These are phyloP conservation scores for Poliocrania exsul DNA, from an alignment of 2,797 vertebrate genomes.

Conservation along the genomic window DNA sequence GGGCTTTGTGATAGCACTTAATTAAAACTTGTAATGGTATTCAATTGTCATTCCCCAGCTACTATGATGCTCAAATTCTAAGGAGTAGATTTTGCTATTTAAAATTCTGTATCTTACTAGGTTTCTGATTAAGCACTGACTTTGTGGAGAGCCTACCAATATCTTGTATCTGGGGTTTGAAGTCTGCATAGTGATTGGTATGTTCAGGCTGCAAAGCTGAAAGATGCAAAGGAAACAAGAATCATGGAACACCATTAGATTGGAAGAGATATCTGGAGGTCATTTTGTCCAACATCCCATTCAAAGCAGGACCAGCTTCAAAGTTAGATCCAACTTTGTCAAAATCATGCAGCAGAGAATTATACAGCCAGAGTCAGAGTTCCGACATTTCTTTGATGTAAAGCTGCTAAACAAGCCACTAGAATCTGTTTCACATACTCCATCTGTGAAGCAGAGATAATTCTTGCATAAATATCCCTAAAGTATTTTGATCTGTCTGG, in stretches of 20 bases:
- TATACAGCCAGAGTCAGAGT: not conserved
- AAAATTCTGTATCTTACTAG: not conserved
- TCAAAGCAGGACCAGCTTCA: not conserved
- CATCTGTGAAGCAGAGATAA: conserved; percentile 24
- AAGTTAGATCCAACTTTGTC: not conserved
- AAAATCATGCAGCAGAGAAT: not conserved
- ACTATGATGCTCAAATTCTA: not conserved
- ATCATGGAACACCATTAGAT: not conserved
- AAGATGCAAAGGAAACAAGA: not conserved
- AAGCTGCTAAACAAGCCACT: conserved; percentile 21
- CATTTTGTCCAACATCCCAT: not conserved
- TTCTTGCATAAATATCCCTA: conserved; percentile 31
- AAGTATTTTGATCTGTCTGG: conserved; percentile 28
- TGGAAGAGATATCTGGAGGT: not conserved
- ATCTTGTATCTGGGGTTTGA: not conserved
- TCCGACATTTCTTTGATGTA: not conserved
- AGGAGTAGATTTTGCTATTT: not conserved
- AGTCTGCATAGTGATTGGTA: not conserved
- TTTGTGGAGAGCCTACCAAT: not conserved
- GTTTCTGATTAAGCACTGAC: not conserved
- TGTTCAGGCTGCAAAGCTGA: not conserved
- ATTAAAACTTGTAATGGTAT: not conserved
- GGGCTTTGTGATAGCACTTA: not conserved
- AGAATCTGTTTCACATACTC: conserved; percentile 12
- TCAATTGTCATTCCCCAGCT: not conserved